phyloP scores from a whole-genome alignment of 2,113 vertebrate genomes.

The Forbesichthys papilliferus region DNA sequence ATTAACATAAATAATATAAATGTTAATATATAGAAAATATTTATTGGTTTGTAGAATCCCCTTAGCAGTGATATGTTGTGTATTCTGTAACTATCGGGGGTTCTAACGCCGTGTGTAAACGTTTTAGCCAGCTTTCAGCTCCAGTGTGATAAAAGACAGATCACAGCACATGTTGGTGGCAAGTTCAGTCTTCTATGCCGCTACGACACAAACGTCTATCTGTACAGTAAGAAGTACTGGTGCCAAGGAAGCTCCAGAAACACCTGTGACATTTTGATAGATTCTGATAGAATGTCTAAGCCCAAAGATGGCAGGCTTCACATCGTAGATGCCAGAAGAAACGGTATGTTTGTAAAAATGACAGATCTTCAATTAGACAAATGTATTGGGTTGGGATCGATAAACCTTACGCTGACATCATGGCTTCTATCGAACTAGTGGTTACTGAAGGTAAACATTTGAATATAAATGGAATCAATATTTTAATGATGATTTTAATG shows the following conservation, averaged over 20 bases:
- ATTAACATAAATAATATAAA: not conserved
- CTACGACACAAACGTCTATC: conserved; percentile 23
- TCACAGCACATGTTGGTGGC: conserved; percentile 48
- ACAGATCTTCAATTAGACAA: conserved; percentile 43
- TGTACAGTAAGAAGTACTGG: conserved; percentile 74
- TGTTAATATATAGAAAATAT: not conserved
- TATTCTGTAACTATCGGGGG: not conserved
- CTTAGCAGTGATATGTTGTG: not conserved
- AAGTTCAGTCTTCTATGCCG: conserved; percentile 57
- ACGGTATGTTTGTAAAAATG: conserved; percentile 54
- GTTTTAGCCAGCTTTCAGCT: conserved; percentile 63
- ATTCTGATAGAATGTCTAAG: conserved; percentile 47
- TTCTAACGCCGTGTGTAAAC: not conserved
- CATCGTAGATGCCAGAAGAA: conserved; percentile 21
- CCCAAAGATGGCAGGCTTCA: not conserved
- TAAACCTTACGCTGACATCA: conserved; percentile 65
- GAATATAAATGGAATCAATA: not conserved
- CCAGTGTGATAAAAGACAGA: conserved; percentile 48
- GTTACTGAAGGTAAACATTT: conserved; percentile 68
- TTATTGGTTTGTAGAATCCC: not conserved
- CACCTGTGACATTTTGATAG: conserved; percentile 66
- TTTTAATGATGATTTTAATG: not conserved
- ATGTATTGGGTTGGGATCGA: conserved; percentile 76
- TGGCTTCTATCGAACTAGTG: conserved; percentile 56
- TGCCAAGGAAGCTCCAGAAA: conserved; percentile 56